Conservation (phyloP, 2,113 vertebrate genomes). For the Athene noctua region DNA sequence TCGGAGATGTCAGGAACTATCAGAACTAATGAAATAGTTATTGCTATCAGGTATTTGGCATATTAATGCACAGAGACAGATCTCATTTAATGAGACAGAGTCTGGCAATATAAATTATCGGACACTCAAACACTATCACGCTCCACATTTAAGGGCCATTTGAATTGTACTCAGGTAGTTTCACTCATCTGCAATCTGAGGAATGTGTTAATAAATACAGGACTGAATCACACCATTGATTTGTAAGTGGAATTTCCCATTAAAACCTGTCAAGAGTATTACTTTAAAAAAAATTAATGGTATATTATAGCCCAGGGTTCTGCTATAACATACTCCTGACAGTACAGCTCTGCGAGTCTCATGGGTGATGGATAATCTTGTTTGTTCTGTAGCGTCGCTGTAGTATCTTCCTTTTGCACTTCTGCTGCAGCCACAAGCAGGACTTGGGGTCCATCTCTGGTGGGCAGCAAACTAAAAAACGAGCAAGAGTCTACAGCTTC, state of each 20-base stretch:
- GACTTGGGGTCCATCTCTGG: neutral
- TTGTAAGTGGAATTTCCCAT: neutral
- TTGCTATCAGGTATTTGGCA: neutral
- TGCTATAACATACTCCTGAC: neutral
- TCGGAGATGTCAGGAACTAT: neutral
- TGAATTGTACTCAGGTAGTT: neutral
- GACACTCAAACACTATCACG: neutral
- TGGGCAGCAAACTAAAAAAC: neutral
- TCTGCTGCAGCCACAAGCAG: neutral
- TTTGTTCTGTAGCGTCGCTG: neutral
- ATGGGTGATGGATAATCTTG: neutral
- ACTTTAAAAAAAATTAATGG: neutral
- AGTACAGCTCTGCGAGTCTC: neutral
- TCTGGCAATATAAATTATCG: neutral
- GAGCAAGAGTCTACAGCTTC: neutral
- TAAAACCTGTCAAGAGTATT: neutral
- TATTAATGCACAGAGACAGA: neutral
- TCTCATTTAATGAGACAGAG: neutral
- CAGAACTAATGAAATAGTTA: neutral
- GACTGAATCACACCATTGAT: neutral
- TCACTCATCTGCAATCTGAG: neutral
- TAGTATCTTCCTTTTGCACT: neutral
- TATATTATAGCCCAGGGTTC: neutral
- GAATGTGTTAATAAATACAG: neutral
- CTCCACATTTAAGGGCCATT: neutral